phyloP scores from a whole-genome alignment of 2,113 vertebrate species.

The Cebidichthys violaceus region DNA sequence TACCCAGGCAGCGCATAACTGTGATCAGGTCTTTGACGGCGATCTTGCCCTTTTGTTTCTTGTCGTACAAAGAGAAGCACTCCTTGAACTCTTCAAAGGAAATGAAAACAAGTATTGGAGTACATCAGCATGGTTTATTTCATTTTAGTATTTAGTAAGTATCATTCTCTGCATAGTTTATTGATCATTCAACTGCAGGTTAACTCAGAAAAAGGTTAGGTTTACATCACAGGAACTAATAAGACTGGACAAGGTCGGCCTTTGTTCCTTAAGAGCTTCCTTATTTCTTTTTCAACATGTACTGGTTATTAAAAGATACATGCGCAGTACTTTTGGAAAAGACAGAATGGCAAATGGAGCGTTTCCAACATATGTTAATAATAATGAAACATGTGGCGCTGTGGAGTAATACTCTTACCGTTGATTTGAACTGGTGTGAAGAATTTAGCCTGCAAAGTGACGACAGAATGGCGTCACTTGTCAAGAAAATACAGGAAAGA shows the following conservation, averaged over 20 bases:
- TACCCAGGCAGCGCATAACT: slow-evolving; percentile 93
- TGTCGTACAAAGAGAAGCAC: slow-evolving; percentile 97
- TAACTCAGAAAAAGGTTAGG: background rate
- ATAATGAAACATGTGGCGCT: background rate
- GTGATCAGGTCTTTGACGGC: slow-evolving; percentile 88
- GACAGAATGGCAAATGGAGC: background rate
- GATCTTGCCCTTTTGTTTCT: slow-evolving; percentile 92
- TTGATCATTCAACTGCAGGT: background rate
- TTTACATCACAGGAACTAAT: background rate
- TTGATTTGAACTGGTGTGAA: slow-evolving; percentile 81
- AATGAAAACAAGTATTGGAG: background rate
- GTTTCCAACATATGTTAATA: background rate
- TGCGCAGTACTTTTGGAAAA: background rate
- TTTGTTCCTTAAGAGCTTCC: background rate
- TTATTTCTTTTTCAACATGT: background rate
- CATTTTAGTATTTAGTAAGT: background rate
- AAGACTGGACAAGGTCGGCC: background rate
- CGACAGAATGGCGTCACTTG: background rate
- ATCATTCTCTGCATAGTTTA: background rate
- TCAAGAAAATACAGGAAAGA: background rate
- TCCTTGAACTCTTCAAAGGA: slow-evolving; percentile 92
- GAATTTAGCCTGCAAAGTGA: slow-evolving; percentile 80
- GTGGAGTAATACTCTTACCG: slow-evolving; percentile 62
- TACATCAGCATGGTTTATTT: background rate
- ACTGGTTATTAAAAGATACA: background rate